Base-by-base conservation (phyloP, 2,888 invertebrate genomes). In the Orchesellides sinensis region DNA sequence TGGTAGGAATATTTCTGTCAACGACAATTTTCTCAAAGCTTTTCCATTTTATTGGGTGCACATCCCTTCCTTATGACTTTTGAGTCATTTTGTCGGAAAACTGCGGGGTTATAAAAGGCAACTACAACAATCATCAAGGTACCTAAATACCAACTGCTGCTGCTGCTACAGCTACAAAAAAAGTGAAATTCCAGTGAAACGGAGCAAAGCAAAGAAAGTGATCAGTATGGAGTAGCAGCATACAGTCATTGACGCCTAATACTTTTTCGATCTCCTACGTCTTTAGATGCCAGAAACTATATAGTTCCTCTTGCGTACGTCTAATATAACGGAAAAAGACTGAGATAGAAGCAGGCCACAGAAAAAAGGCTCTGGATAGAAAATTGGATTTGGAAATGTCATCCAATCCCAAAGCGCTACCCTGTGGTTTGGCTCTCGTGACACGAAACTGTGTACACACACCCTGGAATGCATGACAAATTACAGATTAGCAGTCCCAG, bases 311-410 rank as follows among this genome's bases (percentile, higher is more conserved):
- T n/a, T n/a, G n/a, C n/a, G n/a, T n/a, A n/a, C n/a, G n/a, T n/a
- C n/a, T n/a, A n/a, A n/a, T 10, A 35, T 6, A 19, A 52, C 52
- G 52, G 52, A 21, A 17, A 21, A 10, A 21, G 52, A 52, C 4
- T 17, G 32, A 52, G n/a, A 21, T 35, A 21, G 25, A 25, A 25
- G n/a, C 4, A 40, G 40, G n/a, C 14, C n/a, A 8, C n/a, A 40
- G 40, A 59, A 45, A 27, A 59, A 3, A 19, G 61, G 35, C 49
- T 19, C 49, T 65, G 72, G 66, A 35, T 65, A 49, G 79, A 80
- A 80, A 80, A 80, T 80, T 80, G 66, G 79, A 80, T 80, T 80
- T 80, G 72, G 79, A 80, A 80, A 65, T 80, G 79, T 80, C 79
- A 72, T 65, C 65, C 66, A 80, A 80, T 80, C 65, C 79, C 79